These are phyloP conservation scores for Apodemia mormo DNA, from an alignment of 2,888 invertebrate species.

Conservation along the genomic window DNA sequence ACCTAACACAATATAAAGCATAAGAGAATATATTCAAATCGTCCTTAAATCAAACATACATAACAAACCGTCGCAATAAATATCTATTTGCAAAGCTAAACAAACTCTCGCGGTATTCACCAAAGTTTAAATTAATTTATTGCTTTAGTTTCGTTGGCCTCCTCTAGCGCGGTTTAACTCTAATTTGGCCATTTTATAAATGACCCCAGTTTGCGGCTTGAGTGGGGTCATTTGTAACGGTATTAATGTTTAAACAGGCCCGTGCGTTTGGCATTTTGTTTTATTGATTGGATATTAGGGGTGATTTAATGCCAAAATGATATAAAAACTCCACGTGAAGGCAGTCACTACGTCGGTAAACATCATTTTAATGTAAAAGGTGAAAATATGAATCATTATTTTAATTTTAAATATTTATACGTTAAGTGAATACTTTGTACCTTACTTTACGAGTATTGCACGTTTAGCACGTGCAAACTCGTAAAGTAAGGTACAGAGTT, in stretches of 20 bases:
- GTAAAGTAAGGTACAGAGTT: too few species aligned
- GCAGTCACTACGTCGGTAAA: not conserved
- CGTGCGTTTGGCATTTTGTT: conserved; percentile 14
- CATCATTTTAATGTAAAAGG: too few species aligned
- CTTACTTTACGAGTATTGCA: too few species aligned
- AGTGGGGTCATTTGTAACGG: conserved; percentile 16
- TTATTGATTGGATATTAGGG: conserved; percentile 10
- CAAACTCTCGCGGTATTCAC: conserved; percentile 14
- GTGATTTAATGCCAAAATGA: not conserved
- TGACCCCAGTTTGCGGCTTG: conserved; percentile 4
- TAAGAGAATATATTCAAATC: too few species aligned
- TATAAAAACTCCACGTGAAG: not conserved
- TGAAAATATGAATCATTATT: too few species aligned
- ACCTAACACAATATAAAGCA: too few species aligned
- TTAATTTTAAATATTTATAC: too few species aligned
- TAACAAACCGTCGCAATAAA: not conserved
- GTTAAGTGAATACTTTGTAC: too few species aligned
- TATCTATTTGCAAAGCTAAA: conserved; percentile 15
- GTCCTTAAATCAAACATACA: too few species aligned
- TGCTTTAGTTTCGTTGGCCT: conserved; percentile 19
- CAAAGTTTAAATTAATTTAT: conserved; percentile 19
- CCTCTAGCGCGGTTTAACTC: conserved; percentile 19
- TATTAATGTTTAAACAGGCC: conserved; percentile 10
- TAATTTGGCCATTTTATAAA: conserved; percentile 22
- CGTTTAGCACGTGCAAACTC: too few species aligned